A percentile compares a stretch with the other conserved stretches of the same genome.
Conservation (phyloP, 1,140 invertebrate species). For the Brachionus rotundiformis region DNA sequence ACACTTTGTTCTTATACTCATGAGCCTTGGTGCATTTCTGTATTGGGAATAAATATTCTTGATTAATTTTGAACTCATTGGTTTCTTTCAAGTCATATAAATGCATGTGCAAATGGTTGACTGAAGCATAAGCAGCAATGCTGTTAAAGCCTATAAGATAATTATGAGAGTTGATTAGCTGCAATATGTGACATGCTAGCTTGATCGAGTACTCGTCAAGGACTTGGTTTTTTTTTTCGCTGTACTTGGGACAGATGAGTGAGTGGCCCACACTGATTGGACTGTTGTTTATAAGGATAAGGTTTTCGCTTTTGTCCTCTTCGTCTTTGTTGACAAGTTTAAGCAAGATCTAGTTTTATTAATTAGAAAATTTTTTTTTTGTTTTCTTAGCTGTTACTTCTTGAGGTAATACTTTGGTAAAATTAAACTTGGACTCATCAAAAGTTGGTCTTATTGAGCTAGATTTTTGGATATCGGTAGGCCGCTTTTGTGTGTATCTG, state of each 20-base stretch:
- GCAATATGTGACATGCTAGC: not conserved
- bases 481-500: constrained; percentile 8
- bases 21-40: constrained; percentile 18
- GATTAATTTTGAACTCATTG: not conserved
- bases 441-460: not conserved
- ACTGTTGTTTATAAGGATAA: constrained; percentile 39
- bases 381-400: too few relatives aligned
- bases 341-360: not conserved
- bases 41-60: constrained; percentile 32
- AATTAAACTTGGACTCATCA: constrained; percentile 32
- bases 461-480: not conserved
- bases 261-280: not conserved
- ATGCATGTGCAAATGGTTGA: constrained; percentile 39
- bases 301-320: not conserved
- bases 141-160: constrained; percentile 40
- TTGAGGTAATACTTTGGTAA: constrained; percentile 21
- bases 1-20: not conserved
- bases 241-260: not conserved
- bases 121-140: constrained; percentile 26
- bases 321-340: not conserved
- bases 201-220: constrained; percentile 26
- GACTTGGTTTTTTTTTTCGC: constrained; percentile 25
- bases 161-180: not conserved
- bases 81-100: constrained; percentile 30
- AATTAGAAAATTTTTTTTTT: not conserved